A percentile compares a stretch with the other conserved stretches of the same genome.
Evolutionary conservation across 2,888 invertebrate species (phyloP).

Genomic region (Cerceris ruficornis): DNA sequence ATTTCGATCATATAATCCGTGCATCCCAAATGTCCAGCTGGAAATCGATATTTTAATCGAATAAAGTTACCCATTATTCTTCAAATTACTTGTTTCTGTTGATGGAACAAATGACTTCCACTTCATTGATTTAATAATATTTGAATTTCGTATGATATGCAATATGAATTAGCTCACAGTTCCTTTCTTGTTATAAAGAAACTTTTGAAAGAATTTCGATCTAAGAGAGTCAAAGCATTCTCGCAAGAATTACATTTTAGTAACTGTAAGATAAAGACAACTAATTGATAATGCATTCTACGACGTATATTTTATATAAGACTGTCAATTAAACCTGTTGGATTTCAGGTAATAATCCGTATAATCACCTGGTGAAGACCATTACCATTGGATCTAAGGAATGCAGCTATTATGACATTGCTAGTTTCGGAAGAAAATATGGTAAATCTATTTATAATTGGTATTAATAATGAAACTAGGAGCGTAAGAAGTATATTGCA

Average conservation of each 20-base stretch:
- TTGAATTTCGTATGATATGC: neutral
- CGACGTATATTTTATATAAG: conserved; percentile 5
- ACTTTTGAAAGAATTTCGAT: neutral
- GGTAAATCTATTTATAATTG: conserved; percentile 83
- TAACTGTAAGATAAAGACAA: neutral
- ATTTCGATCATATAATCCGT: neutral
- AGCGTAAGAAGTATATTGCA: conserved; percentile 11
- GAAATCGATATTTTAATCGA: neutral
- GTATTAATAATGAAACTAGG: conserved; percentile 1
- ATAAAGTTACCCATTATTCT: neutral
- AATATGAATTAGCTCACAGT: neutral
- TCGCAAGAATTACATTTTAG: neutral
- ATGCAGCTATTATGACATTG: conserved; percentile 91
- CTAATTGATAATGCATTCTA: neutral
- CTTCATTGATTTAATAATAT: neutral
- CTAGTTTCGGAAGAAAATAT: conserved; percentile 89
- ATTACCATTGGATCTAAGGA: conserved; percentile 85
- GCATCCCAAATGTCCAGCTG: neutral
- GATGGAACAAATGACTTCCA: neutral
- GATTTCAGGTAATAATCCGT: conserved; percentile 85
- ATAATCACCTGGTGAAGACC: conserved; percentile 84
- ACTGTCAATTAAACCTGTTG: conserved; percentile 8
- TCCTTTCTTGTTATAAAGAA: neutral
- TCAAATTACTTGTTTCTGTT: neutral
- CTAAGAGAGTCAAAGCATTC: neutral